Evolutionary conservation across 2,113 vertebrate species (phyloP).

Genomic region (Todiramphus chloris): DNA sequence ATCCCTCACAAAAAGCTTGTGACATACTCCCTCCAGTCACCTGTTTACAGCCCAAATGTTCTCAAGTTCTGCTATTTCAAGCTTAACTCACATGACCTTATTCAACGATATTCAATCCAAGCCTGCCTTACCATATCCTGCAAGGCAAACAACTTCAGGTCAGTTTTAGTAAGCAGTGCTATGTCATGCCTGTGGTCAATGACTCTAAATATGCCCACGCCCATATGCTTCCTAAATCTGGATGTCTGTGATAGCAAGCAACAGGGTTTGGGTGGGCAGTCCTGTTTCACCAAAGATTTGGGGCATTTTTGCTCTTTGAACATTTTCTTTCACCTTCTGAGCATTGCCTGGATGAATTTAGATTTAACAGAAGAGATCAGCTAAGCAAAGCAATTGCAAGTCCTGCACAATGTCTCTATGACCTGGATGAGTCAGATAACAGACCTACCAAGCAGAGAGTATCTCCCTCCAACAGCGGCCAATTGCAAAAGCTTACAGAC

Average conservation of each 20-base stretch:
- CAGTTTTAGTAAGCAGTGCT: conserved; percentile 57
- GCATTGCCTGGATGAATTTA: background rate
- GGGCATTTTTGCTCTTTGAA: background rate
- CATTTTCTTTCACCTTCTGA: background rate
- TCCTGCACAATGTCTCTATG: background rate
- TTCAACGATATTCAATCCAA: conserved; percentile 41
- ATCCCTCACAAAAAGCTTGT: conserved; percentile 26
- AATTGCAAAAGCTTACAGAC: conserved; percentile 15
- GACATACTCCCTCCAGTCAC: conserved; percentile 30
- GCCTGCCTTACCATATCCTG: conserved; percentile 30
- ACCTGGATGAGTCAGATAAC: conserved; percentile 29
- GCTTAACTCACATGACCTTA: conserved; percentile 58
- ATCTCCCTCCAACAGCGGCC: background rate
- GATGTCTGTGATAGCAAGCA: conserved; percentile 20
- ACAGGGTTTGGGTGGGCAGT: background rate
- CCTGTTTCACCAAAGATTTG: background rate
- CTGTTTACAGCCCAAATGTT: conserved; percentile 47
- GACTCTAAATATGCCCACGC: conserved; percentile 48
- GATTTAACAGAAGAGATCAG: background rate
- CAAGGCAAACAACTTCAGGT: conserved; percentile 32
- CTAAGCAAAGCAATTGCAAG: background rate
- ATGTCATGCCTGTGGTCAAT: conserved; percentile 54
- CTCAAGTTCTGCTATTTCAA: conserved; percentile 65
- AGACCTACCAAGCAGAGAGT: background rate
- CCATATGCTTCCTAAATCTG: conserved; percentile 33